Percentiles rank a stretch among this genome's conserved stretches.
Evolutionary conservation across 2,888 invertebrate species (phyloP).

Genomic region (Lysandra bellargus): DNA sequence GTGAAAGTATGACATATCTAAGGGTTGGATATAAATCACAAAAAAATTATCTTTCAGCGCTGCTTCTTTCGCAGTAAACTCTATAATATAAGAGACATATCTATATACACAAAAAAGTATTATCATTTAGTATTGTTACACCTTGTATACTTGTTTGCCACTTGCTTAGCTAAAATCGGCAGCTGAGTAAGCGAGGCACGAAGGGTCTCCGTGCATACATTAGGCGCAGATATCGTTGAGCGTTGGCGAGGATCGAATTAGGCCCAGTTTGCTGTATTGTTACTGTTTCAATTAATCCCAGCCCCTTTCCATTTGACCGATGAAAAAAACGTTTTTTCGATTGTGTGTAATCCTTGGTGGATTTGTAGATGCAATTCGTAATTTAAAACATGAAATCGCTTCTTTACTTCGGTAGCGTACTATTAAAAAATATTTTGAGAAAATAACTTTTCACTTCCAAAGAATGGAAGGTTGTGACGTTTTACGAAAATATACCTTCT

Average conservation of each 20-base stretch:
- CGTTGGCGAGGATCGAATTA: conserved; percentile 73
- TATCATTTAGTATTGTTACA: too few relatives aligned
- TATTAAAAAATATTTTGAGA: too few relatives aligned
- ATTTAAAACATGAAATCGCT: not conserved
- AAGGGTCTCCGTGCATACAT: conserved; percentile 75
- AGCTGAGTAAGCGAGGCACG: conserved; percentile 44
- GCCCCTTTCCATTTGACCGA: conserved; percentile 11
- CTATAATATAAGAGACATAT: too few relatives aligned
- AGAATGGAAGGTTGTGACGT: too few relatives aligned
- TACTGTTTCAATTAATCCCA: conserved; percentile 30
- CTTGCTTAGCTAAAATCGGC: not conserved
- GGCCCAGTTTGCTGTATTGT: conserved; percentile 54
- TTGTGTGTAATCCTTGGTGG: not conserved
- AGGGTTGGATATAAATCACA: too few relatives aligned
- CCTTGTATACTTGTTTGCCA: too few relatives aligned
- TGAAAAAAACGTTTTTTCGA: not conserved
- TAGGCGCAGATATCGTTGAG: conserved; percentile 73
- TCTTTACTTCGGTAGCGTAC: not conserved
- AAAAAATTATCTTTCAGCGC: too few relatives aligned
- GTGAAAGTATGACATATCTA: too few relatives aligned
- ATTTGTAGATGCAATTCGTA: not conserved
- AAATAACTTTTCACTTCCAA: too few relatives aligned
- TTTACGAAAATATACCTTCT: too few relatives aligned
- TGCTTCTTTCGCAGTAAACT: too few relatives aligned
- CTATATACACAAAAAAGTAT: too few relatives aligned